These are phyloP conservation scores for Ammodytes dubius DNA, from an alignment of 2,113 vertebrate genomes.

Conservation along the genomic window DNA sequence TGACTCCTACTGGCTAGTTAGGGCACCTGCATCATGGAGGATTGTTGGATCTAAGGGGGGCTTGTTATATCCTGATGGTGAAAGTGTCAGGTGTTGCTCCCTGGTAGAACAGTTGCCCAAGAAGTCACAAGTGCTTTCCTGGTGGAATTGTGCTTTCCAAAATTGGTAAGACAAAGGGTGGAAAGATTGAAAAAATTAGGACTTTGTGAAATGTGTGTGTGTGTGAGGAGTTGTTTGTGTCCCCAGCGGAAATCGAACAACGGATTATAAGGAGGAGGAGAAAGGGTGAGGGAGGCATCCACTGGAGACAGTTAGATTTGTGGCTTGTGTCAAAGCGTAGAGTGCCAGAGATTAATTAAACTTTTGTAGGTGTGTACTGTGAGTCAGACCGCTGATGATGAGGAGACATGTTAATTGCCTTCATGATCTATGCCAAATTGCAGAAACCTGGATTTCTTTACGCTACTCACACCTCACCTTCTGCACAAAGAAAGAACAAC, in stretches of 20 bases:
- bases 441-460: conserved; percentile 51
- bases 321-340: conserved; percentile 60
- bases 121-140: conserved; percentile 9
- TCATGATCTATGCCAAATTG: conserved; percentile 61
- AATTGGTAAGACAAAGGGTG: conserved; percentile 12
- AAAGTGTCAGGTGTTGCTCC: conserved; percentile 25
- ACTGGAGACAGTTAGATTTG: conserved; percentile 63
- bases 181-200: conserved; percentile 3
- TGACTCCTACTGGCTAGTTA: conserved; percentile 33
- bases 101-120: conserved; percentile 30
- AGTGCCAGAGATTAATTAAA: conserved; percentile 81
- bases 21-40: conserved; percentile 6
- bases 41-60: conserved; percentile 16
- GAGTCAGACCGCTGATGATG: conserved; percentile 66
- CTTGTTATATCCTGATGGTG: conserved; percentile 37
- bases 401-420: conserved; percentile 71
- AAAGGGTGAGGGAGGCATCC: conserved; percentile 57
- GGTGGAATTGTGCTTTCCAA: conserved; percentile 35
- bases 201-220: conserved; percentile 11
- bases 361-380: conserved; percentile 63
- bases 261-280: conserved; percentile 52
- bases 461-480: conserved; percentile 41
- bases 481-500: conserved; percentile 34
- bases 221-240: conserved; percentile 49
- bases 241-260: conserved; percentile 47